Evolutionary conservation across 2,113 vertebrate genomes (phyloP).

Genomic region (Poeciliopsis occidentalis): DNA sequence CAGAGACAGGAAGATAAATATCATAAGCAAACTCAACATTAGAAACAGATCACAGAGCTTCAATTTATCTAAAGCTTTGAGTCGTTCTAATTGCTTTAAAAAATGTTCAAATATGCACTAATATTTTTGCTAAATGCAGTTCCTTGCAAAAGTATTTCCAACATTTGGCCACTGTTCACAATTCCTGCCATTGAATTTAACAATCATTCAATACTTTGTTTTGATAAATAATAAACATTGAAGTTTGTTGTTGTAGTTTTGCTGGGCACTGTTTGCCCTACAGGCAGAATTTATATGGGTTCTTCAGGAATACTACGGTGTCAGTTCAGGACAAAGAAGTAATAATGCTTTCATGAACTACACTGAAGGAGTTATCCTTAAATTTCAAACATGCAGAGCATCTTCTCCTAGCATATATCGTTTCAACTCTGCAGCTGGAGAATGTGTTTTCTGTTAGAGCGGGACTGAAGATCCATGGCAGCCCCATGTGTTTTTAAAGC

Average conservation of each 20-base stretch:
- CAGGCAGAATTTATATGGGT: background rate
- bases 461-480: constrained; percentile 35
- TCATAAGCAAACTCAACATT: background rate
- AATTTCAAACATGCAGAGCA: constrained; percentile 16
- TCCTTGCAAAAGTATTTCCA: no score
- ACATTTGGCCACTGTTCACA: no score
- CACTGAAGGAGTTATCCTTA: constrained; percentile 12
- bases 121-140: no score
- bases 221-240: background rate
- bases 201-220: background rate
- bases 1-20: constrained; percentile 13
- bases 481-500: constrained; percentile 52
- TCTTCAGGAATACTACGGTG: background rate
- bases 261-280: no score
- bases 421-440: constrained; percentile 32
- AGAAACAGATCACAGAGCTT: no score
- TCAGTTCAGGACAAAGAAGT: background rate
- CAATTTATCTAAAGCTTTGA: no score
- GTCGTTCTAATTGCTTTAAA: no score
- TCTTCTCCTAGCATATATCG: background rate
- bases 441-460: constrained; percentile 55
- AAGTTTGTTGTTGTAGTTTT: background rate
- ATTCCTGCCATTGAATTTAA: no score
- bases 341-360: background rate
- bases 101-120: no score